Evolutionary conservation across 2,888 invertebrate species (phyloP).

Genomic region (Galeopsomyia nigrocyanea): DNA sequence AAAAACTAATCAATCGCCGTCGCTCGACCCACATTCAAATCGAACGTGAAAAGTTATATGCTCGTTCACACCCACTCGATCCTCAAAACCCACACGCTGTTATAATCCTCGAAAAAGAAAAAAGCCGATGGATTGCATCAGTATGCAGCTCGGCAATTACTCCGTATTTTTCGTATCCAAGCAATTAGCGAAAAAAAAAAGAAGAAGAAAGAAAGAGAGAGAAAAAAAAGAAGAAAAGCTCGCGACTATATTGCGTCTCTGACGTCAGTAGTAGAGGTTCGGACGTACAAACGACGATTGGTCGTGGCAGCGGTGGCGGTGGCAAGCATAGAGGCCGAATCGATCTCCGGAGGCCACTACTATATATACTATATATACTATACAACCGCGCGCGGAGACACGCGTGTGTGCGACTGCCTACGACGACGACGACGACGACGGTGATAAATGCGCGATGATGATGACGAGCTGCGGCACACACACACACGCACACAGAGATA

Average conservation of each 20-base stretch:
- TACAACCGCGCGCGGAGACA: background rate
- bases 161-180: background rate
- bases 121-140: too few relatives aligned
- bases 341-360: conserved; percentile 27
- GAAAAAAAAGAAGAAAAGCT: background rate
- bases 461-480: conserved; percentile 3
- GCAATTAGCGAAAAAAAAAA: conserved; percentile 16
- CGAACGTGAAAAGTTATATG: too few relatives aligned
- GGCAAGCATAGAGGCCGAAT: too few relatives aligned
- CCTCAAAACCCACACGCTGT: too few relatives aligned
- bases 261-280: conserved; percentile 22
- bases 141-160: too few relatives aligned
- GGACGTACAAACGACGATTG: conserved; percentile 19
- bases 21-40: too few relatives aligned
- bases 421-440: background rate
- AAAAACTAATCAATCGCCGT: too few relatives aligned
- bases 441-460: background rate
- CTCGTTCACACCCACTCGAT: too few relatives aligned
- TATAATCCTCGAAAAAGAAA: too few relatives aligned
- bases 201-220: too few relatives aligned
- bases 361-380: too few relatives aligned
- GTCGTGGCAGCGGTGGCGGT: conserved; percentile 12
- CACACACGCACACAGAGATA: background rate
- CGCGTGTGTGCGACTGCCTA: conserved; percentile 2
- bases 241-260: background rate